phyloP scores from a whole-genome alignment of 2,888 invertebrate species.

The Tridacna gigas region DNA sequence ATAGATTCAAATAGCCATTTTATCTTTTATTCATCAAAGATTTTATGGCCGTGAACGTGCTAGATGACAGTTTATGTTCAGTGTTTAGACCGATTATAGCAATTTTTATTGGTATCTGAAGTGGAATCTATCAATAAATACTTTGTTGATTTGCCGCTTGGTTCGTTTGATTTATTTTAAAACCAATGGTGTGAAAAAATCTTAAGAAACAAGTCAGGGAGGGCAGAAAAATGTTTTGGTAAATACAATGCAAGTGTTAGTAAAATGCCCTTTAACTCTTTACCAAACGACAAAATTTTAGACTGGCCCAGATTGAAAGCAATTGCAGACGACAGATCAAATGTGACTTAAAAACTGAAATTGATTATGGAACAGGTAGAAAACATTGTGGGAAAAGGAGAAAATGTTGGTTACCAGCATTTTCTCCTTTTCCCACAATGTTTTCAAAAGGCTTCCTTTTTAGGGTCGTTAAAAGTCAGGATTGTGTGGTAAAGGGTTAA shows the following conservation, averaged over 20 bases:
- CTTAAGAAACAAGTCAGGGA: constrained; percentile 19
- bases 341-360: no score
- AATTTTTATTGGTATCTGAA: not conserved
- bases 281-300: no score
- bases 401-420: no score
- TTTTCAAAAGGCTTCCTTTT: not conserved
- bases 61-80: constrained; percentile 13
- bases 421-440: no score
- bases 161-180: constrained; percentile 14
- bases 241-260: constrained; percentile 6
- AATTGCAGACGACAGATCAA: no score
- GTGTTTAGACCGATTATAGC: constrained; percentile 2
- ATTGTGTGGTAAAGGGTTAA: not conserved
- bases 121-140: not conserved
- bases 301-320: no score
- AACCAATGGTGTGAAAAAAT: constrained; percentile 18
- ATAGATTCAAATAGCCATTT: constrained; percentile 17
- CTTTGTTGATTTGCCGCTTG: constrained; percentile 1
- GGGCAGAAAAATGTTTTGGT: constrained; percentile 5
- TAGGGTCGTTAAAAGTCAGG: not conserved
- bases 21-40: constrained; percentile 17
- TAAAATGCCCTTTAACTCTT: not conserved
- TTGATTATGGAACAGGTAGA: no score
- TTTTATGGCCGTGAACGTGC: constrained; percentile 4
- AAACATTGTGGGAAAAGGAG: no score